These are phyloP conservation scores for Clistopyga incitator DNA, from an alignment of 2,888 invertebrate species.

Conservation along the genomic window DNA sequence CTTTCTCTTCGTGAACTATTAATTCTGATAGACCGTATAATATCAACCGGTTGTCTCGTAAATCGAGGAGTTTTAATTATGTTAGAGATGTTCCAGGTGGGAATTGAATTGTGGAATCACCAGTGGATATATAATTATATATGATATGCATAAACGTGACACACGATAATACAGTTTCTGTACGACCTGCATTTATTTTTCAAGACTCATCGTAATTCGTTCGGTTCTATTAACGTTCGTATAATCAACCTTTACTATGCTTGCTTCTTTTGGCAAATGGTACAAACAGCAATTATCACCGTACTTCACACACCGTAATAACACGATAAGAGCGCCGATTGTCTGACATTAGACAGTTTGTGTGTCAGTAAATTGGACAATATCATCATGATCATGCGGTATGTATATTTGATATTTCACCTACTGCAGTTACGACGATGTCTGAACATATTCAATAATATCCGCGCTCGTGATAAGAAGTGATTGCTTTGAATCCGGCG, in stretches of 20 bases:
- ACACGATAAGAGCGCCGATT: neutral
- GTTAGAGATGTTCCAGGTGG: too few relatives aligned
- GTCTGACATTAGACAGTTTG: too few relatives aligned
- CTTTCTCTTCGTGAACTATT: too few relatives aligned
- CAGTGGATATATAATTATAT: too few relatives aligned
- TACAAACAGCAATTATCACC: neutral
- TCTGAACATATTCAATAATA: neutral
- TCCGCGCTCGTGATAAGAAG: neutral
- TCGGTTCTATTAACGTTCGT: neutral
- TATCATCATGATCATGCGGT: neutral
- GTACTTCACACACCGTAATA: neutral
- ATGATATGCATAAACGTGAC: too few relatives aligned
- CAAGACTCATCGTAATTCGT: neutral
- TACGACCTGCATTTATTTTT: too few relatives aligned
- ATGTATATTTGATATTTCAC: neutral
- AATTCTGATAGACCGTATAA: too few relatives aligned
- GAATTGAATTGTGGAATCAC: too few relatives aligned
- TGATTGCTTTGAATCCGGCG: too few relatives aligned
- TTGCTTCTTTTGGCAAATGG: neutral
- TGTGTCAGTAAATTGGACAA: neutral
- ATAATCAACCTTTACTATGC: neutral
- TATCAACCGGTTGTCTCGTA: too few relatives aligned
- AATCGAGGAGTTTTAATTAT: too few relatives aligned
- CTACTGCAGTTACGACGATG: neutral
- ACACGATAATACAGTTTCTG: too few relatives aligned